Evolutionary conservation across 1,140 invertebrate species (phyloP).

Genomic region (Archivesica marissinica): DNA sequence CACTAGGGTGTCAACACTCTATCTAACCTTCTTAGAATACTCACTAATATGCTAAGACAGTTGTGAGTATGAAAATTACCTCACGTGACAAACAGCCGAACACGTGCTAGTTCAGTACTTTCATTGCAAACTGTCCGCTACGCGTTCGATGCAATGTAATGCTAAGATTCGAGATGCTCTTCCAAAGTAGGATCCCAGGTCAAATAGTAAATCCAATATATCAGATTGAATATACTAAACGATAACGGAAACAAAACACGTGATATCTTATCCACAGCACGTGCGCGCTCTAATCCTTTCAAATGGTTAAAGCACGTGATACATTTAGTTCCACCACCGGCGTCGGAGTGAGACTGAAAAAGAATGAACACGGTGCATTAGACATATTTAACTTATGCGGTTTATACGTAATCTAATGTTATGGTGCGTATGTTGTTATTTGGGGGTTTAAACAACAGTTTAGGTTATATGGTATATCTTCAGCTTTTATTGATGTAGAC

Average conservation of each 20-base stretch:
- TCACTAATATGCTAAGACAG: too few species aligned
- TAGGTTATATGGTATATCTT: neutral
- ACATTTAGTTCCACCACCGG: neutral
- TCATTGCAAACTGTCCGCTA: too few species aligned
- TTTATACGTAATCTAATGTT: neutral
- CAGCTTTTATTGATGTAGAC: neutral
- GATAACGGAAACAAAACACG: slow-evolving; percentile 84
- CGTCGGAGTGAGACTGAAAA: neutral
- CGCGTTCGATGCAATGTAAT: too few species aligned
- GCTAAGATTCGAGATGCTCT: neutral
- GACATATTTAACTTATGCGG: neutral
- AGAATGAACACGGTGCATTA: neutral
- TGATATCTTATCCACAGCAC: slow-evolving; percentile 83
- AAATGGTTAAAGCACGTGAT: slow-evolving; percentile 32
- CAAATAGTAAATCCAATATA: slow-evolving; percentile 87
- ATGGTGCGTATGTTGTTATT: neutral
- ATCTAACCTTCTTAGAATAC: too few species aligned
- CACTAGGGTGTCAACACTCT: too few species aligned
- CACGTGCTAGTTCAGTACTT: too few species aligned
- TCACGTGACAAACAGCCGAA: too few species aligned
- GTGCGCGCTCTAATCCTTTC: slow-evolving; percentile 36
- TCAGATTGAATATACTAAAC: slow-evolving; percentile 84
- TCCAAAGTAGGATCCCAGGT: slow-evolving; percentile 19
- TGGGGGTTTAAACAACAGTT: neutral
- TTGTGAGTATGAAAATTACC: too few species aligned